Percentiles rank a stretch among this genome's conserved stretches.
phyloP scores from a whole-genome alignment of 2,888 invertebrate species.

The Meta bourneti region DNA sequence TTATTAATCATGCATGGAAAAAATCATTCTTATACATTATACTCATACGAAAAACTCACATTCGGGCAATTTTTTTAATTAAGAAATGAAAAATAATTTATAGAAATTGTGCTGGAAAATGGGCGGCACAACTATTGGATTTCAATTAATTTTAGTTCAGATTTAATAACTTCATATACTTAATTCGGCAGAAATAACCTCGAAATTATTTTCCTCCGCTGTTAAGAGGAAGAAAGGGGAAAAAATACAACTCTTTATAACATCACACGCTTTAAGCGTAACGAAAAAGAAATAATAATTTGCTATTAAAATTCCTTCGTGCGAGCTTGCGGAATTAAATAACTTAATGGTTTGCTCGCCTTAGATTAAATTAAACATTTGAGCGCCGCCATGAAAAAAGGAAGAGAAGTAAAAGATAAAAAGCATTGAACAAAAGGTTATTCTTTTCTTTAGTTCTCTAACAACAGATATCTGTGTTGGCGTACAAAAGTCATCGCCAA shows the following conservation, averaged over 20 bases:
- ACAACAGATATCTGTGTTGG: slow-evolving; percentile 60
- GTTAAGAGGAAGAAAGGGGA: slow-evolving; percentile 9
- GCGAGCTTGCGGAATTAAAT: slow-evolving; percentile 71
- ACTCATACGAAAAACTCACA: slow-evolving; percentile 47
- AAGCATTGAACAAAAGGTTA: slow-evolving; percentile 66
- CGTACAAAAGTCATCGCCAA: slow-evolving; percentile 27
- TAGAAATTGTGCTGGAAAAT: slow-evolving; percentile 43
- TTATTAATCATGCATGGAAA: slow-evolving; percentile 58
- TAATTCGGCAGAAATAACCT: slow-evolving; percentile 73
- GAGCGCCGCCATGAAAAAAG: slow-evolving; percentile 40
- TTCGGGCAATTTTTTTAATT: slow-evolving; percentile 56
- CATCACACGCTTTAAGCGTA: slow-evolving; percentile 42
- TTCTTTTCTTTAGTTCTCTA: slow-evolving; percentile 49
- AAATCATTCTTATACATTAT: slow-evolving; percentile 36
- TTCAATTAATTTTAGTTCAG: slow-evolving; percentile 75
- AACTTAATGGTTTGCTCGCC: slow-evolving; percentile 73
- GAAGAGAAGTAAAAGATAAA: slow-evolving; percentile 35
- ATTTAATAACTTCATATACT: slow-evolving; percentile 75
- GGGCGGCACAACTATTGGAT: slow-evolving; percentile 71
- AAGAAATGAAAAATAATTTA: slow-evolving; percentile 66
- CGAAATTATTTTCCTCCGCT: slow-evolving; percentile 50
- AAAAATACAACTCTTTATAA: slow-evolving; percentile 42
- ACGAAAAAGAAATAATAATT: slow-evolving; percentile 70
- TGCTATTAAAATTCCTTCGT: slow-evolving; percentile 71
- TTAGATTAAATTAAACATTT: slow-evolving; percentile 76